Percentiles rank a stretch among this genome's conserved stretches.
These are phyloP conservation scores for Xyliphius kryptos DNA, from an alignment of 2,113 vertebrate species.

Conservation along the genomic window DNA sequence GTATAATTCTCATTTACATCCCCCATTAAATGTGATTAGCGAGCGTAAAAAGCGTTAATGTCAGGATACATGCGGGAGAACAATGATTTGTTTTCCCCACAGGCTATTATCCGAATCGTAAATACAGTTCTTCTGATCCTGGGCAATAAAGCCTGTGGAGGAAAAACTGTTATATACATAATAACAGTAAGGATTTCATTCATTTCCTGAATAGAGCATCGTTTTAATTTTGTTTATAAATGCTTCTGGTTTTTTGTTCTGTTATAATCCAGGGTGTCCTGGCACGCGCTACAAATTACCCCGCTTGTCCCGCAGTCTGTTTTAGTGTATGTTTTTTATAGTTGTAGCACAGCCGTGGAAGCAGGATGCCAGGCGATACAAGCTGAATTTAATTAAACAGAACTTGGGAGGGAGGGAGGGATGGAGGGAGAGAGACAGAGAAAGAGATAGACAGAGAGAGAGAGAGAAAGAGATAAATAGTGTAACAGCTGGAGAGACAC, in stretches of 20 bases:
- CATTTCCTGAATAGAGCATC: too few species aligned
- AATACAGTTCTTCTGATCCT: too few species aligned
- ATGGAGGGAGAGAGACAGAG: background rate
- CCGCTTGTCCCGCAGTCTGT: constrained; percentile 61
- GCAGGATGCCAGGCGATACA: constrained; percentile 53
- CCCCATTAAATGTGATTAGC: too few species aligned
- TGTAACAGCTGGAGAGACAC: too few species aligned
- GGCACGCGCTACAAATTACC: constrained; percentile 57
- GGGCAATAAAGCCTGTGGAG: too few species aligned
- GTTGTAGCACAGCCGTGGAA: constrained; percentile 55
- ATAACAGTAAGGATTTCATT: too few species aligned
- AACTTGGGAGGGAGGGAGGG: constrained; percentile 40
- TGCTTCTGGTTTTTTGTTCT: background rate
- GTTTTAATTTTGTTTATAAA: background rate
- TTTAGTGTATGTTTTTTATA: constrained; percentile 66
- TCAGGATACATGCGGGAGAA: too few species aligned
- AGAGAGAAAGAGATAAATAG: constrained; percentile 14
- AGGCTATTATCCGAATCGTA: too few species aligned
- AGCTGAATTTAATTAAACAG: constrained; percentile 57
- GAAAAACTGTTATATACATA: too few species aligned
- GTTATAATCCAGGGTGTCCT: constrained; percentile 47
- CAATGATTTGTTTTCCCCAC: too few species aligned
- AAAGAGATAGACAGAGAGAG: background rate
- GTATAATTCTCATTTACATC: too few species aligned
- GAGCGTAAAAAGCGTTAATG: too few species aligned